phyloP scores from a whole-genome alignment of 2,888 invertebrate genomes.

The Pterostichus madidus region DNA sequence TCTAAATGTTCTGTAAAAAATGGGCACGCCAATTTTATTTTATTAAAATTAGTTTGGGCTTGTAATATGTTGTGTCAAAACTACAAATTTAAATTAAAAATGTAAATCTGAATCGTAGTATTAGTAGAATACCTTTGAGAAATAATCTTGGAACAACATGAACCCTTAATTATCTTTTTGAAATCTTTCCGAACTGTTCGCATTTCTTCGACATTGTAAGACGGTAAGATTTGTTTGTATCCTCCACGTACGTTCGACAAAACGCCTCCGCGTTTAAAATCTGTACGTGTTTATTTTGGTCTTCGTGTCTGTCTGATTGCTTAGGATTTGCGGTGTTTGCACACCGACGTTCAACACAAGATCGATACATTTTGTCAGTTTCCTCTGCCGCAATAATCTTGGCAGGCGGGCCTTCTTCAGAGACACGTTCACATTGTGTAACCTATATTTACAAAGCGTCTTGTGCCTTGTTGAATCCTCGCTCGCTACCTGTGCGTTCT shows the following conservation, averaged over 20 bases:
- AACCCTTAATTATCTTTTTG: constrained; percentile 12
- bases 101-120: too few relatives aligned
- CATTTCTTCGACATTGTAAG: not conserved
- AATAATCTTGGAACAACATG: not conserved
- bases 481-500: constrained; percentile 32
- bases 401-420: constrained; percentile 6
- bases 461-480: constrained; percentile 51
- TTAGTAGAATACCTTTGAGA: too few relatives aligned
- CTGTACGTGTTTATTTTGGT: constrained; percentile 63
- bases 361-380: constrained; percentile 66
- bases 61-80: too few relatives aligned
- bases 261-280: constrained; percentile 45
- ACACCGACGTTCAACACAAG: constrained; percentile 58
- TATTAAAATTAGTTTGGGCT: too few relatives aligned
- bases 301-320: constrained; percentile 65
- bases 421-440: constrained; percentile 44
- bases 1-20: too few relatives aligned
- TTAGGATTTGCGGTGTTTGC: constrained; percentile 67
- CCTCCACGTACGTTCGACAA: constrained; percentile 10
- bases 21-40: too few relatives aligned
- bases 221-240: not conserved
- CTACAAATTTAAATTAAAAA: too few relatives aligned
- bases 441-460: constrained; percentile 59
- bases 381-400: constrained; percentile 40
- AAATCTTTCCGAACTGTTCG: not conserved